These are phyloP conservation scores for Falco novaeseelandiae DNA, from an alignment of 2,797 vertebrate species.

Conservation along the genomic window DNA sequence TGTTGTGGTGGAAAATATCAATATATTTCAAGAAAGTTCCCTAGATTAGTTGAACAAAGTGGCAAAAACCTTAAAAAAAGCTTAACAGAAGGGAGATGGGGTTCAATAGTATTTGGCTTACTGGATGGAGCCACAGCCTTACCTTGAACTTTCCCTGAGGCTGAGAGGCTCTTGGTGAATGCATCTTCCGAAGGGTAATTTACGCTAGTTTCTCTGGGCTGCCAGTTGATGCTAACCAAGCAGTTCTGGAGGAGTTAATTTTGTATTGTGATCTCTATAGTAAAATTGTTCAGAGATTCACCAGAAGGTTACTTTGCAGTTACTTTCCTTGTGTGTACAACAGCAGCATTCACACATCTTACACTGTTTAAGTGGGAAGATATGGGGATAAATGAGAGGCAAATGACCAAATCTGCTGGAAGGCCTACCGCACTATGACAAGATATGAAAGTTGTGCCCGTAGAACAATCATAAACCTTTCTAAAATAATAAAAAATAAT, in stretches of 20 bases:
- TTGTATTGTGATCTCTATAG: not conserved
- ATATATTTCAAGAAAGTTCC: not conserved
- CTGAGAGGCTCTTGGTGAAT: not conserved
- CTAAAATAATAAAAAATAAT: not conserved
- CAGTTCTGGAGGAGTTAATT: not conserved
- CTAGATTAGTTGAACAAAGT: not conserved
- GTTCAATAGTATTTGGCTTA: not conserved
- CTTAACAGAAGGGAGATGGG: not conserved
- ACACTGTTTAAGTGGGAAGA: not conserved
- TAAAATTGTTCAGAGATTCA: not conserved
- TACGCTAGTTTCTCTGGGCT: not conserved
- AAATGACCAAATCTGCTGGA: not conserved
- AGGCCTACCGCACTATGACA: not conserved
- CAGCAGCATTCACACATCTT: not conserved
- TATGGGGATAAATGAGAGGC: not conserved
- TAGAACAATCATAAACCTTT: not conserved
- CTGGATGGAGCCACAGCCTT: not conserved
- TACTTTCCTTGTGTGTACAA: not conserved
- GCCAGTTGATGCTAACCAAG: not conserved
- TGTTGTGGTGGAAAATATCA: not conserved
- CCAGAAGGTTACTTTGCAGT: accelerated
- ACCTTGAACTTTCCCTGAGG: not conserved
- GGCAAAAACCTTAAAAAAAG: not conserved
- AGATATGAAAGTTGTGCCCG: not conserved
- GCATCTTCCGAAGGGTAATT: not conserved